phyloP scores from a whole-genome alignment of 1,140 invertebrate species.

The Zaprionus africanus region DNA sequence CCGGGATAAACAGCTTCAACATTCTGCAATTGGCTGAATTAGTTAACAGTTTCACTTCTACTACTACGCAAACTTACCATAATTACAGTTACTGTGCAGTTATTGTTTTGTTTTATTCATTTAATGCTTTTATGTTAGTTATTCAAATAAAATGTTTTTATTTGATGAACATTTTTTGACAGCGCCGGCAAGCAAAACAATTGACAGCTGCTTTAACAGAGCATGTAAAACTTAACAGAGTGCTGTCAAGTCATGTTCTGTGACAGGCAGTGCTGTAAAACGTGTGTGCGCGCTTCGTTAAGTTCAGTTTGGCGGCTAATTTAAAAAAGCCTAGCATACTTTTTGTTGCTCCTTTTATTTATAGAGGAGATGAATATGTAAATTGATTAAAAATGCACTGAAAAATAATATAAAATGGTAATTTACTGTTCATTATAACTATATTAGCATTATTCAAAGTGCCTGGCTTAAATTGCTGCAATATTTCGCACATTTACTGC shows the following conservation, averaged over 20 bases:
- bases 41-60: background rate
- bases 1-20: conserved; percentile 20
- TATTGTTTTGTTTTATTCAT: background rate
- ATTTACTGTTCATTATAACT: background rate
- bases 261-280: background rate
- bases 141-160: background rate
- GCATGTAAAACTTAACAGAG: background rate
- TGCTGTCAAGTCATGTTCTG: background rate
- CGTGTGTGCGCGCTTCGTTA: background rate
- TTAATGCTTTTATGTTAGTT: background rate
- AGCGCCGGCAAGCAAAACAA: background rate
- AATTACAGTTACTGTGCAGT: background rate
- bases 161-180: background rate
- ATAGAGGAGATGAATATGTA: no score
- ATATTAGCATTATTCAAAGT: background rate
- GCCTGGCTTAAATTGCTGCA: background rate
- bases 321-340: no score
- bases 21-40: conserved; percentile 18
- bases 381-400: no score
- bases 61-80: conserved; percentile 47
- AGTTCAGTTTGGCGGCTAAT: background rate
- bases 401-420: no score
- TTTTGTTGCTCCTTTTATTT: no score
- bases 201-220: background rate
- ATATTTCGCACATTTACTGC: conserved; percentile 15